A percentile compares a stretch with the other conserved stretches of the same genome.
Evolutionary conservation across 2,113 vertebrate species (phyloP).

Genomic region (Merops nubicus): DNA sequence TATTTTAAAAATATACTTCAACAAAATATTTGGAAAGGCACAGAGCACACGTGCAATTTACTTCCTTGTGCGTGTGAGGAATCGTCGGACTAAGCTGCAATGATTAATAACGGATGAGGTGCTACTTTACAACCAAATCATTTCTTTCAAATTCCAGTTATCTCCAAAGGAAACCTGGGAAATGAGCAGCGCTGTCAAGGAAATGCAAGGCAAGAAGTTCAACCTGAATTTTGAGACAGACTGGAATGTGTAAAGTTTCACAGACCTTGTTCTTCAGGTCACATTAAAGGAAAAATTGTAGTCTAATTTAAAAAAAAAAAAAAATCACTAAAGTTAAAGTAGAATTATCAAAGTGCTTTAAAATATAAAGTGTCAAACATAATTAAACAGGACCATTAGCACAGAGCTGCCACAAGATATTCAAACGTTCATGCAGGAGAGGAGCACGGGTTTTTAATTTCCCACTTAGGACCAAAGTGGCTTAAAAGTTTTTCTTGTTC

Average conservation of each 20-base stretch:
- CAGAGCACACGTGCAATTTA: background rate
- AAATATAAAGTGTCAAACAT: slow-evolving; percentile 58
- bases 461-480: background rate
- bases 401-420: slow-evolving; percentile 4
- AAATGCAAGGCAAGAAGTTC: background rate
- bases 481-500: background rate
- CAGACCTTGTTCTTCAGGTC: slow-evolving; percentile 22
- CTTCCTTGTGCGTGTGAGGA: background rate
- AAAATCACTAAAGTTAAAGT: slow-evolving; percentile 13
- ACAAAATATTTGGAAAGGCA: background rate
- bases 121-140: background rate
- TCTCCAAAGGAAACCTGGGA: background rate
- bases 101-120: background rate
- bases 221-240: background rate
- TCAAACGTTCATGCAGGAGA: background rate
- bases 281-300: background rate
- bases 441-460: background rate
- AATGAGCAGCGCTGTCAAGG: background rate
- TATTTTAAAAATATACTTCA: background rate
- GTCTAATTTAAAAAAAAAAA: background rate
- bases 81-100: background rate
- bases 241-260: background rate
- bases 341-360: slow-evolving; percentile 66
- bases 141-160: slow-evolving; percentile 34
- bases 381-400: slow-evolving; percentile 40